Evolutionary conservation across 2,797 vertebrate species (phyloP).

Genomic region (Sebastes diploproa): DNA sequence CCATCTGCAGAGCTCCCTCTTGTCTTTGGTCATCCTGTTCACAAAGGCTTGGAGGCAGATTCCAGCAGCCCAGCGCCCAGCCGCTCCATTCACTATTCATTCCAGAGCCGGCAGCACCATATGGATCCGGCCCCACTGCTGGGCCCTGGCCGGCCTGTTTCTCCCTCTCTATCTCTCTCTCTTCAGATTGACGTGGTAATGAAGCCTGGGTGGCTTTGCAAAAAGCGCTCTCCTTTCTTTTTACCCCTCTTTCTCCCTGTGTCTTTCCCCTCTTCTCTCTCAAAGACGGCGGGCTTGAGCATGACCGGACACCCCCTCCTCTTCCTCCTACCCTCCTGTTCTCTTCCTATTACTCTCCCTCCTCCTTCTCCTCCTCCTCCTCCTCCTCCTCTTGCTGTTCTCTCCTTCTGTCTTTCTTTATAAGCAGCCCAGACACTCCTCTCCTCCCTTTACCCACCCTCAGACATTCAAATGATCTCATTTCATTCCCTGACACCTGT

Average conservation of each 20-base stretch:
- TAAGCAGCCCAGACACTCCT: conserved; percentile 48
- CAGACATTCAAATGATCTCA: conserved; percentile 84
- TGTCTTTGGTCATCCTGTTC: conserved; percentile 93
- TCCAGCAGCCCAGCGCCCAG: conserved; percentile 87
- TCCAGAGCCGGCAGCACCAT: conserved; percentile 90
- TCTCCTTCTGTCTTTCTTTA: conserved; percentile 62
- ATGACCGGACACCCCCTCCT: conserved; percentile 74
- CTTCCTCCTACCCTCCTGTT: conserved; percentile 40
- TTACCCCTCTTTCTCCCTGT: conserved; percentile 75
- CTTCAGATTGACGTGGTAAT: conserved; percentile 96
- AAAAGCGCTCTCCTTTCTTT: conserved; percentile 64
- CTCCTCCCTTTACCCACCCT: conserved; percentile 68
- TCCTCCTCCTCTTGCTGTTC: conserved; percentile 43
- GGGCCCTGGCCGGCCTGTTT: conserved; percentile 89
- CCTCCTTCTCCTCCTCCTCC: conserved; percentile 26
- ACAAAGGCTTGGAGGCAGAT: conserved; percentile 96
- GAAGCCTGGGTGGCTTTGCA: conserved; percentile 83
- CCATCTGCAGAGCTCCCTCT: conserved; percentile 93
- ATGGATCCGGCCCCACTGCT: conserved; percentile 93
- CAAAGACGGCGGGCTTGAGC: conserved; percentile 82
- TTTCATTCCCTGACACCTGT: conserved; percentile 86
- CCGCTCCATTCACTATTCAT: conserved; percentile 97
- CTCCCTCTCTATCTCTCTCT: conserved; percentile 75
- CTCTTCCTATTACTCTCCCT: conserved; percentile 56
- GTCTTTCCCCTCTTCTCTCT: conserved; percentile 75